phyloP scores from a whole-genome alignment of 2,113 vertebrate genomes.

The Indicator maculatus region DNA sequence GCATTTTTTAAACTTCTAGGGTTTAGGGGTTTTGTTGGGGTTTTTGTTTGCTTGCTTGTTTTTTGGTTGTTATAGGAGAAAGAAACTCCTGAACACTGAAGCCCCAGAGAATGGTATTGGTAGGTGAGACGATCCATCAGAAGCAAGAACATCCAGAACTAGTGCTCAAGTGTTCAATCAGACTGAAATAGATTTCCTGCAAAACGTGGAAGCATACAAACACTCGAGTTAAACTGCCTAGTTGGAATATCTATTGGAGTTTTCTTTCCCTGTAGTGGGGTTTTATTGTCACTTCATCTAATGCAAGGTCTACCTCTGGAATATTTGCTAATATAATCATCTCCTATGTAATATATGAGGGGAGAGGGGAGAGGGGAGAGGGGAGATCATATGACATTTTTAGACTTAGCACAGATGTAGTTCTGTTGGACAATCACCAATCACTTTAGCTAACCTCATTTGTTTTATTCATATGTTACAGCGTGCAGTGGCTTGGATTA shows the following conservation, averaged over 20 bases:
- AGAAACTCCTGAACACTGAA: neutral
- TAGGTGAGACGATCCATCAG: neutral
- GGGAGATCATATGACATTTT: neutral
- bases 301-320: neutral
- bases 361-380: neutral
- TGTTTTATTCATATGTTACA: neutral
- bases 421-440: conserved; percentile 5
- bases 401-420: neutral
- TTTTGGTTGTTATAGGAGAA: neutral
- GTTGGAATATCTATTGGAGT: neutral
- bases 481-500: neutral
- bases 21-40: neutral
- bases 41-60: too few species aligned
- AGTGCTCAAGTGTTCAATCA: neutral
- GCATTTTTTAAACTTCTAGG: neutral
- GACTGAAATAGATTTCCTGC: neutral
- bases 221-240: neutral
- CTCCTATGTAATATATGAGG: neutral
- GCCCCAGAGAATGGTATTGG: accelerated
- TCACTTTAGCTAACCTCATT: neutral
- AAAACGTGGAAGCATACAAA: neutral
- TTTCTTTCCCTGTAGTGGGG: neutral
- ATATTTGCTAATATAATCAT: neutral
- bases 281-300: neutral
- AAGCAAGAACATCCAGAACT: neutral